These are phyloP conservation scores for Virgularia gustaviana DNA, from an alignment of 92 coral and sea anemone genomes.

Conservation along the genomic window DNA sequence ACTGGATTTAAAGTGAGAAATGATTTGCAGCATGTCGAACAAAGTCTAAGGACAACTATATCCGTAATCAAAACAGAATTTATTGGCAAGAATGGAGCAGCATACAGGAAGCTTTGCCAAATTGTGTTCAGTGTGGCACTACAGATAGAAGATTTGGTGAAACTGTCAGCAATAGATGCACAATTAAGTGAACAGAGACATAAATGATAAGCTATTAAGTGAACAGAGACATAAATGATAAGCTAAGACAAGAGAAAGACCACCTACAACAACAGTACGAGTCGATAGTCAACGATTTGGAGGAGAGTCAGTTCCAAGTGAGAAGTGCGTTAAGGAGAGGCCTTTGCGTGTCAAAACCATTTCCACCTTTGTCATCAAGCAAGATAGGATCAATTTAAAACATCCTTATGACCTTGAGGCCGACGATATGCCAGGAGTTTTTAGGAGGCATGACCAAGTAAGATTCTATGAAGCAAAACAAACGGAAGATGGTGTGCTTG, in stretches of 20 bases:
- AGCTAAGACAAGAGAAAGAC: not conserved
- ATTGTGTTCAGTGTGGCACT: not conserved
- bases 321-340: constrained; percentile 11
- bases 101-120: not conserved
- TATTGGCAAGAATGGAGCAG: not conserved
- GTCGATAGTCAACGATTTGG: not conserved
- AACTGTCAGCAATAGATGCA: not conserved
- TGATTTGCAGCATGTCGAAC: not conserved
- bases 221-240: not conserved
- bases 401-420: constrained; percentile 47
- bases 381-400: constrained; percentile 20
- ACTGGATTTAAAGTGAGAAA: constrained; percentile 5
- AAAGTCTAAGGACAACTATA: not conserved
- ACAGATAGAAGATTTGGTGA: not conserved
- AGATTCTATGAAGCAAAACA: constrained; percentile 30
- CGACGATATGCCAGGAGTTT: constrained; percentile 44
- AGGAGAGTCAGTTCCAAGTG: not conserved
- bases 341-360: constrained; percentile 1
- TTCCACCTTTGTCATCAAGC: constrained; percentile 45
- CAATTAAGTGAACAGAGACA: not conserved
- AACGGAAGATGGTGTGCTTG: constrained; percentile 21
- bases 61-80: not conserved
- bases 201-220: too few relatives aligned
- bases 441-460: constrained; percentile 29
- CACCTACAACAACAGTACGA: not conserved